Base-by-base conservation (phyloP, 2,113 vertebrate species). In the Willisornis vidua region DNA sequence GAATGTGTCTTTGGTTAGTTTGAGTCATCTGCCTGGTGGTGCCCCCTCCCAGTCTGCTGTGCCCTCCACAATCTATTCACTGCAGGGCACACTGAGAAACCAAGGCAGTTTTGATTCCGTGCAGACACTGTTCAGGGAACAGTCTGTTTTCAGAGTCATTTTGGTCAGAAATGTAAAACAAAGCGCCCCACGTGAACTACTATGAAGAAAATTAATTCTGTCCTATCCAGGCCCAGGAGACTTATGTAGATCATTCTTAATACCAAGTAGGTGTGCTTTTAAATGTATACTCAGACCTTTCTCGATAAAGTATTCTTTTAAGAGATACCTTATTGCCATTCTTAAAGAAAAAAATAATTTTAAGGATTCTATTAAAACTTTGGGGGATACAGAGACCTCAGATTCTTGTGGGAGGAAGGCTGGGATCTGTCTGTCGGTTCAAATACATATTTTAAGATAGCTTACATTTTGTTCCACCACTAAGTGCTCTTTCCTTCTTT, bases 381-480 rank as follows among this genome's bases (percentile, higher is more conserved):
- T 43, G 23, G 43, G 74, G 48, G 39, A 67, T 88, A 75, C 19
- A 75, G 73, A 78, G 76, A 89, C 65, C 83, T 84, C 66, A 19
- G 72, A 78, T 86, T 76, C 67, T 59, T 90, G 93, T 93, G 73
- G 67, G 83, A 96, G 73, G 68, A 94, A 84, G 61, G 57, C 72
- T 95, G 87, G 48, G 48, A 75, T 96, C 83, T 93, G 73, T 96
- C 90, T 96, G 37, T 87, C 18, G 0, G 57, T 74, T 89, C 89
- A 92, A 84, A 78, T 68, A 80, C 76, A 14, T 92, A 91, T 95
- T 93, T 96, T 87, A 84, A 52, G 82, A 65, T 84, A 45, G 72
- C 83, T 75, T 94, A 92, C 52, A 84, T 94, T 95, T 93, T 86
- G 68, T 90, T 96, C 77, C 67, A 49, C 86, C 79, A 61, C 72